A percentile compares a stretch with the other conserved stretches of the same genome.
Evolutionary conservation across 2,797 vertebrate genomes (phyloP).

Genomic region (Rhinoraja longicauda): DNA sequence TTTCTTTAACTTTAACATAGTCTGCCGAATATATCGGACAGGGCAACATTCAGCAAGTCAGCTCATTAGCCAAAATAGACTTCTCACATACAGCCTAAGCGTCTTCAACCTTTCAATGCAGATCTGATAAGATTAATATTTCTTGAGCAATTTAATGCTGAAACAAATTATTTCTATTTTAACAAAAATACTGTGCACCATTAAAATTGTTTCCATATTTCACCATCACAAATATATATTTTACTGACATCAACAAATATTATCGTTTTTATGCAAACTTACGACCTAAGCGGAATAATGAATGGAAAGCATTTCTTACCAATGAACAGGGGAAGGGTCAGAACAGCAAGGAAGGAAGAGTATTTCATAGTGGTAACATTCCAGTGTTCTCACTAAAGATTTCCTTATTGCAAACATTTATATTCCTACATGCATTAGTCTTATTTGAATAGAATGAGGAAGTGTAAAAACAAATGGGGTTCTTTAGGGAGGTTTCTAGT

Average conservation of each 20-base stretch:
- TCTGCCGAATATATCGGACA: not conserved
- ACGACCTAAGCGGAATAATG: not conserved
- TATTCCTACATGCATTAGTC: not conserved
- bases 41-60: not conserved
- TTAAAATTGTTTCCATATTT: not conserved
- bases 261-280: not conserved
- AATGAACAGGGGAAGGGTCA: not conserved
- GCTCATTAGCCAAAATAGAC: not conserved
- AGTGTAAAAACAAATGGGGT: not conserved
- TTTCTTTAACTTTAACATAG: no score
- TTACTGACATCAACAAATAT: not conserved
- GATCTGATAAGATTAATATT: not conserved
- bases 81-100: not conserved
- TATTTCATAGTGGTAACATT: not conserved
- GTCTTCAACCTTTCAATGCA: not conserved
- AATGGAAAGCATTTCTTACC: slow-evolving; percentile 5
- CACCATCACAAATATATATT: not conserved
- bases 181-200: not conserved
- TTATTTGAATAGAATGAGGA: slow-evolving; percentile 26
- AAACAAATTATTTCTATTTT: not conserved
- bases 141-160: not conserved
- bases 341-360: not conserved
- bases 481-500: not conserved
- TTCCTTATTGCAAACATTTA: slow-evolving; percentile 1
- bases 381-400: not conserved